phyloP scores from a whole-genome alignment of 2,113 vertebrate species.

The Cochlearius cochlearius region DNA sequence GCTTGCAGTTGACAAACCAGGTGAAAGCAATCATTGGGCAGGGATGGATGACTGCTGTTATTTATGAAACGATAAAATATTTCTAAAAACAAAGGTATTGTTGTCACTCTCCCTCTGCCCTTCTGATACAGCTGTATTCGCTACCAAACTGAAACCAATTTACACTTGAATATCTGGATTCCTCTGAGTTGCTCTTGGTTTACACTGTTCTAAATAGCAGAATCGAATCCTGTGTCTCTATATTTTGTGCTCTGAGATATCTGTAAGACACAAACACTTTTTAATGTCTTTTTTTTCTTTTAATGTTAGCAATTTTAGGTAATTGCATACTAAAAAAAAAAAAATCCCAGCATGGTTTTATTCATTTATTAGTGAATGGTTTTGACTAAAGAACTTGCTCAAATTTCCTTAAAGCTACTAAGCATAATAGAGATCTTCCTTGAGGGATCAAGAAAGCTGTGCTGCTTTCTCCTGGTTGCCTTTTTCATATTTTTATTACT shows the following conservation, averaged over 20 bases:
- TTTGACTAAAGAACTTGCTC: background rate
- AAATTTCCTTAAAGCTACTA: background rate
- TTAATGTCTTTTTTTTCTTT: background rate
- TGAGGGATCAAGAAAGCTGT: background rate
- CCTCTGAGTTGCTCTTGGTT: background rate
- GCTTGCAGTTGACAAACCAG: background rate
- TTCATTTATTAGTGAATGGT: background rate
- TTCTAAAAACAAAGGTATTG: background rate
- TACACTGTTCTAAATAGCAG: background rate
- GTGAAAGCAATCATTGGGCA: background rate
- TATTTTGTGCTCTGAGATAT: background rate
- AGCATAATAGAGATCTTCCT: background rate
- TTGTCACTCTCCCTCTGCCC: fast-evolving
- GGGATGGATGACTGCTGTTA: background rate
- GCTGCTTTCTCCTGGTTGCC: background rate
- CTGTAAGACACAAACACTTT: background rate
- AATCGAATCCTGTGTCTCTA: background rate
- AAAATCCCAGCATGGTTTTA: background rate
- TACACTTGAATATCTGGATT: background rate
- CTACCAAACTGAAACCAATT: background rate
- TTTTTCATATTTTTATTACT: background rate
- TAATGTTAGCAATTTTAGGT: background rate
- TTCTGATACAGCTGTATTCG: background rate
- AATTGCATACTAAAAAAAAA: background rate
- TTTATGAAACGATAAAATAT: background rate